Percentiles rank a stretch among this genome's conserved stretches.
These are phyloP conservation scores for Drosophila ambigua DNA, from an alignment of 1,140 invertebrate species.

Conservation along the genomic window DNA sequence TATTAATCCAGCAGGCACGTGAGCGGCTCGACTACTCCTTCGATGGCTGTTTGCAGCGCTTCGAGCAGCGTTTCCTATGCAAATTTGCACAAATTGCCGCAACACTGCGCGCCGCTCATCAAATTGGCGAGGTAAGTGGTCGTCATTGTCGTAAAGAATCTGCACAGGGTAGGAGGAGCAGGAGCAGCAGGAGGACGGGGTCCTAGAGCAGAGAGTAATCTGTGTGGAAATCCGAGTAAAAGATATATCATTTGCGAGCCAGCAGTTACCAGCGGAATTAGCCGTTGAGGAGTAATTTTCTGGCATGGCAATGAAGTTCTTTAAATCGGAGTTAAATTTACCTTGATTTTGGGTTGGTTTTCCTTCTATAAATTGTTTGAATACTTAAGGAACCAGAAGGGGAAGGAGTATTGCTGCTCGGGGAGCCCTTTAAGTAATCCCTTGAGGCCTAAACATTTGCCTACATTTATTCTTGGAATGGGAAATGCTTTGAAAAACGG, in stretches of 20 bases:
- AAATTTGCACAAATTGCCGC: constrained; percentile 86
- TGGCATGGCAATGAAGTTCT: constrained; percentile 16
- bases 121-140: constrained; percentile 81
- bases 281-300: constrained; percentile 20
- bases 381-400: constrained; percentile 1
- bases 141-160: constrained; percentile 4
- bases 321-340: constrained; percentile 28
- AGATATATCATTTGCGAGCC: constrained; percentile 39
- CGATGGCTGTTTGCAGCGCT: constrained; percentile 86
- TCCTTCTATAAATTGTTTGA: constrained; percentile 1
- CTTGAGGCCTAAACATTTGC: background rate
- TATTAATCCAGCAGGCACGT: constrained; percentile 87
- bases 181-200: no score
- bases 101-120: constrained; percentile 83
- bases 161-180: background rate
- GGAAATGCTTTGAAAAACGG: no score
- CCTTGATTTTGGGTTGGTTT: constrained; percentile 32
- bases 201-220: constrained; percentile 1
- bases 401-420: no score
- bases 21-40: constrained; percentile 88
- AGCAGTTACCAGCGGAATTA: constrained; percentile 32
- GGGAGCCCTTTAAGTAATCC: constrained; percentile 34
- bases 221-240: constrained; percentile 13
- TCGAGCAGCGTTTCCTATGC: constrained; percentile 87
- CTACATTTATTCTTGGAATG: no score